phyloP scores from a whole-genome alignment of 2,797 vertebrate genomes.

The Hypotaenidia okinawae region DNA sequence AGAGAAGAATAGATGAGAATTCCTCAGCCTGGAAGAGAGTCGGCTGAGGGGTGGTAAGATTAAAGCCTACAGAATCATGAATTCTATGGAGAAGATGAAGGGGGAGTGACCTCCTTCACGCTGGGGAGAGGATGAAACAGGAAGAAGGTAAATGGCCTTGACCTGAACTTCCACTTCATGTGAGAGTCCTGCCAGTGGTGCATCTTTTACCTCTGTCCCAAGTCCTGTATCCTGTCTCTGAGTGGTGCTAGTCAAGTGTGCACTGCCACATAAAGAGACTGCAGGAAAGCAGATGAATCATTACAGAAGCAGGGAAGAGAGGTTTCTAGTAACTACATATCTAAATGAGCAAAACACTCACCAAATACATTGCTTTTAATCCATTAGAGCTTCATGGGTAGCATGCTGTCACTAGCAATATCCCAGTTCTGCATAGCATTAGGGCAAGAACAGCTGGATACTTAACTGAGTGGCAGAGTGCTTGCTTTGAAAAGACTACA shows the following conservation, averaged over 20 bases:
- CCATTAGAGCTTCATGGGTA: background rate
- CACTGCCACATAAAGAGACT: background rate
- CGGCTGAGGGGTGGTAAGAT: background rate
- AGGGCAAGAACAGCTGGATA: background rate
- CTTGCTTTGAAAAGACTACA: background rate
- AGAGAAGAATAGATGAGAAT: conserved; percentile 26
- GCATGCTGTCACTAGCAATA: background rate
- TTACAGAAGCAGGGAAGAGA: background rate
- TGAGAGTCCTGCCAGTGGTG: background rate
- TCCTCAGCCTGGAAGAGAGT: background rate
- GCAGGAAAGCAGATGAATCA: background rate
- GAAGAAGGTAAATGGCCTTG: conserved; percentile 13
- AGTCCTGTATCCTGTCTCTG: conserved; percentile 5
- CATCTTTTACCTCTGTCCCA: conserved; percentile 7
- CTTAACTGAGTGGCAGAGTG: background rate
- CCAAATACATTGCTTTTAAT: conserved; percentile 12
- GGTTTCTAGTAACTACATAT: background rate
- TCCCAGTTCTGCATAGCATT: background rate
- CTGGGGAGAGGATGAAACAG: conserved; percentile 47
- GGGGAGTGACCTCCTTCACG: conserved; percentile 13
- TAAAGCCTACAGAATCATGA: conserved; percentile 16
- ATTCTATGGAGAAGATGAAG: conserved; percentile 21
- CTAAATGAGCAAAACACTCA: conserved; percentile 27
- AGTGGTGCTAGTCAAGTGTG: background rate
- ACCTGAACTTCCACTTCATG: conserved; percentile 22